These are phyloP conservation scores for Tokudaia tokunoshimensis DNA, from an alignment of 2,797 vertebrate genomes.

Conservation along the genomic window DNA sequence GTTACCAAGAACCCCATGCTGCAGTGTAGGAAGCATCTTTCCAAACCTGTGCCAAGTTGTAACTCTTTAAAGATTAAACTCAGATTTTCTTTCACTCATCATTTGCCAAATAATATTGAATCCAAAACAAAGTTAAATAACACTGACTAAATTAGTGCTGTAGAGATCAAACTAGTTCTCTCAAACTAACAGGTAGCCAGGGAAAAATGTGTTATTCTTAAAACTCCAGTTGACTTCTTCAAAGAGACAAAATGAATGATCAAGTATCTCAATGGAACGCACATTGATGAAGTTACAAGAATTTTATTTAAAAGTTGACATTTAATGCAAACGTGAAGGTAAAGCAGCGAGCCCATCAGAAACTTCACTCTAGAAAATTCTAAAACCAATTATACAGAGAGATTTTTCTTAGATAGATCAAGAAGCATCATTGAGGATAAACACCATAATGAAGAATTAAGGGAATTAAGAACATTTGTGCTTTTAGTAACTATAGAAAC, in stretches of 20 bases:
- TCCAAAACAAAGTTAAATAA: conserved; percentile 49
- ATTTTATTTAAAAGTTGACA: not conserved
- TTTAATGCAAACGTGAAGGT: not conserved
- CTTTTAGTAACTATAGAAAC: conserved; percentile 2
- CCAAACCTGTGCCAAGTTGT: conserved; percentile 3
- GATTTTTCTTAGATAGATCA: conserved; percentile 46
- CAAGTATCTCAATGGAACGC: not conserved
- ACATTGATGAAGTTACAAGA: not conserved
- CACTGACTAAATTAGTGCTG: conserved; percentile 15
- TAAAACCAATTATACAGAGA: conserved; percentile 51
- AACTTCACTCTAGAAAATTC: conserved; percentile 16
- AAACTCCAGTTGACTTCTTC: conserved; percentile 39
- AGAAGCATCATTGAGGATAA: conserved; percentile 57
- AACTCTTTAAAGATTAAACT: conserved; percentile 50
- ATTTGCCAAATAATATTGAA: conserved; percentile 60
- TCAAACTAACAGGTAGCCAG: not conserved
- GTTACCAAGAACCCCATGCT: not conserved
- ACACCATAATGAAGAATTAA: conserved; percentile 61
- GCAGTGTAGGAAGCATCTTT: not conserved
- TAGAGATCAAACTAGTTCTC: conserved; percentile 11
- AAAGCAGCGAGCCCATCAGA: conserved; percentile 26
- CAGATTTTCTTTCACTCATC: conserved; percentile 11
- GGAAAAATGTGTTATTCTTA: not conserved
- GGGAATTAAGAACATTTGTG: conserved; percentile 45
- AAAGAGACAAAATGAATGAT: not conserved